These are phyloP conservation scores for Pterostichus madidus DNA, from an alignment of 2,888 invertebrate species.

Conservation along the genomic window DNA sequence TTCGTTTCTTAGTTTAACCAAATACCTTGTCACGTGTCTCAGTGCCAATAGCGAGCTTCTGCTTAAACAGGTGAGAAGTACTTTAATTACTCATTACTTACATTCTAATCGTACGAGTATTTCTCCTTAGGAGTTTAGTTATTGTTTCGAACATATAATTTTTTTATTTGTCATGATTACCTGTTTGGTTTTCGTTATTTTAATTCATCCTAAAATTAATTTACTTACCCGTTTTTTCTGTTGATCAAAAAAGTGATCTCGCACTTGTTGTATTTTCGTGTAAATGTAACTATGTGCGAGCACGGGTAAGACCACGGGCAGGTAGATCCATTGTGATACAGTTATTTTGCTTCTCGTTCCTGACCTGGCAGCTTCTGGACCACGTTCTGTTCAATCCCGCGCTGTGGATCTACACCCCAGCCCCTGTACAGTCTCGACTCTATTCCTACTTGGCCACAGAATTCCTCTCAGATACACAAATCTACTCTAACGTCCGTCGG, in stretches of 20 bases:
- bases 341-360: constrained; percentile 94
- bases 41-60: constrained; percentile 95
- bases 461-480: constrained; percentile 97
- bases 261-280: constrained; percentile 46
- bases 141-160: constrained; percentile 1
- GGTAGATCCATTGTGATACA: constrained; percentile 84
- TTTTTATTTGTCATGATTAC: constrained; percentile 32
- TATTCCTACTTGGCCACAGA: constrained; percentile 99
- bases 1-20: constrained; percentile 93
- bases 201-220: constrained; percentile 37
- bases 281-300: constrained; percentile 47
- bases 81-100: constrained; percentile 9
- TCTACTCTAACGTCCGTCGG: constrained; percentile 96
- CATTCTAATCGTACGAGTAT: constrained; percentile 23
- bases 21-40: constrained; percentile 95
- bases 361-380: constrained; percentile 98
- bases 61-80: constrained; percentile 89
- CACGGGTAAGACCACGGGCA: constrained; percentile 79
- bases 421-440: constrained; percentile 95
- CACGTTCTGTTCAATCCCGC: constrained; percentile 99
- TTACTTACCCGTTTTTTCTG: constrained; percentile 52
- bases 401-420: constrained; percentile 98
- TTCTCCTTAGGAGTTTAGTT: constrained; percentile 33
- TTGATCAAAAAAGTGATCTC: constrained; percentile 51
- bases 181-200: constrained; percentile 25